Percentiles rank a stretch among this genome's conserved stretches.
These are phyloP conservation scores for Oreochromis tanganicae DNA, from an alignment of 2,113 vertebrate species.

Conservation along the genomic window DNA sequence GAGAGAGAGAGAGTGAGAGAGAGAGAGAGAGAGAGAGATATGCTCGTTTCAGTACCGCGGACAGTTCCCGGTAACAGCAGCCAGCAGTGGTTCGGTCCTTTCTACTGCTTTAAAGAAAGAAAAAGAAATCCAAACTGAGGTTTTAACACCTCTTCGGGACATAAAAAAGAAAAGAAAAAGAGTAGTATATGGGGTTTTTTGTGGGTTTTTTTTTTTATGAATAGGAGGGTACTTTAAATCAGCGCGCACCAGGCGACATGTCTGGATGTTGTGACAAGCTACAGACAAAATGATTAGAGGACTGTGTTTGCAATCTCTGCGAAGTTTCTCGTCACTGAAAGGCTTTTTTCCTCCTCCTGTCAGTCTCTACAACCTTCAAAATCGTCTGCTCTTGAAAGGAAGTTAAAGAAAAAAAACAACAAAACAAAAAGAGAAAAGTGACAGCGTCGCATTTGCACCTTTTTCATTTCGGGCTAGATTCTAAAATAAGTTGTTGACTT, in stretches of 20 bases:
- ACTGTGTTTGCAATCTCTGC: constrained; percentile 13
- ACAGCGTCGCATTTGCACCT: neutral
- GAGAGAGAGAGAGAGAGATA: neutral
- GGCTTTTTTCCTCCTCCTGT: neutral
- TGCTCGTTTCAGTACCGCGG: constrained; percentile 59
- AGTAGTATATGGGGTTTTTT: neutral
- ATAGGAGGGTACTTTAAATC: neutral
- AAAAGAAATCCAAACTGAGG: neutral
- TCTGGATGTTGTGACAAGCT: neutral
- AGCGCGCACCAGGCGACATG: neutral
- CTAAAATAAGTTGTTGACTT: constrained; percentile 31
- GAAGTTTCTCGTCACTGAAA: constrained; percentile 50
- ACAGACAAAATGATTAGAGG: neutral
- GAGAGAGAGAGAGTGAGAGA: neutral
- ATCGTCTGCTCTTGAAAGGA: neutral
- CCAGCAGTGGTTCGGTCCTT: constrained; percentile 4
- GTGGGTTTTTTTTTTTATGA: neutral
- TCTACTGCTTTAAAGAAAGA: neutral
- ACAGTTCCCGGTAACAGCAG: constrained; percentile 43
- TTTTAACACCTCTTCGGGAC: neutral
- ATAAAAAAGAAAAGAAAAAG: neutral
- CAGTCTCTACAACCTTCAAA: neutral
- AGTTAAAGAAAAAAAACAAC: neutral
- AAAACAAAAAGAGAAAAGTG: neutral
- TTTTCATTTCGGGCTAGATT: neutral